These are phyloP conservation scores for Drosophila leonis DNA, from an alignment of 2,888 invertebrate species.

Conservation along the genomic window DNA sequence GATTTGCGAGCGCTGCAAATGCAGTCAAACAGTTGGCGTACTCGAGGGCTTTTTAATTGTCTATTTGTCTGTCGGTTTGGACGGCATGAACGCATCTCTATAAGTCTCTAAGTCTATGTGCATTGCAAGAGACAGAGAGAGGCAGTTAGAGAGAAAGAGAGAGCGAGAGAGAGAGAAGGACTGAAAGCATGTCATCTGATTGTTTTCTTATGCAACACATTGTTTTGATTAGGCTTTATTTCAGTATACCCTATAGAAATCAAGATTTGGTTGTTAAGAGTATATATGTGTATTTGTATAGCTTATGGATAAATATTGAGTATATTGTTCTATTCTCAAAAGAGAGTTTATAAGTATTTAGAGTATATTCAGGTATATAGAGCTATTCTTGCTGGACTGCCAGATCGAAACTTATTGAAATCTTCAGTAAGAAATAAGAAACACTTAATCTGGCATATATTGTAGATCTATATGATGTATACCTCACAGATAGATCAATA, in stretches of 20 bases:
- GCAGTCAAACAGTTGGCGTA: slow-evolving; percentile 70
- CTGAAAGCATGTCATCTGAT: slow-evolving; percentile 42
- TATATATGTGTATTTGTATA: not conserved
- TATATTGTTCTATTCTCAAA: not conserved
- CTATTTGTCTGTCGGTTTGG: slow-evolving; percentile 54
- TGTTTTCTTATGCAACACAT: slow-evolving; percentile 60
- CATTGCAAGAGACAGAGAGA: not conserved
- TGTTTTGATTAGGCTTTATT: slow-evolving; percentile 37
- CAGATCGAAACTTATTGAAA: too few species aligned
- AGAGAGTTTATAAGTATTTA: too few species aligned
- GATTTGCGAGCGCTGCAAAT: slow-evolving; percentile 63
- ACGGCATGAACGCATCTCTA: slow-evolving; percentile 3
- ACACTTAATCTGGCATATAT: too few species aligned
- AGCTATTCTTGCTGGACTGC: too few species aligned
- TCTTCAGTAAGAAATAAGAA: too few species aligned
- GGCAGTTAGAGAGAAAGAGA: not conserved
- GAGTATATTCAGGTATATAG: too few species aligned
- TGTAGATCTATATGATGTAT: too few species aligned
- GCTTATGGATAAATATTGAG: not conserved
- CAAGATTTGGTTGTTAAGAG: not conserved
- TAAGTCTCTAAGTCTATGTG: slow-evolving; percentile 15
- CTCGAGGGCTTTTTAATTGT: slow-evolving; percentile 78
- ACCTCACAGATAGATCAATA: not conserved
- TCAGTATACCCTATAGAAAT: slow-evolving; percentile 23
- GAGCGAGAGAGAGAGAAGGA: not conserved